phyloP scores from a whole-genome alignment of 2,797 vertebrate species.

The Geotrypetes seraphini region DNA sequence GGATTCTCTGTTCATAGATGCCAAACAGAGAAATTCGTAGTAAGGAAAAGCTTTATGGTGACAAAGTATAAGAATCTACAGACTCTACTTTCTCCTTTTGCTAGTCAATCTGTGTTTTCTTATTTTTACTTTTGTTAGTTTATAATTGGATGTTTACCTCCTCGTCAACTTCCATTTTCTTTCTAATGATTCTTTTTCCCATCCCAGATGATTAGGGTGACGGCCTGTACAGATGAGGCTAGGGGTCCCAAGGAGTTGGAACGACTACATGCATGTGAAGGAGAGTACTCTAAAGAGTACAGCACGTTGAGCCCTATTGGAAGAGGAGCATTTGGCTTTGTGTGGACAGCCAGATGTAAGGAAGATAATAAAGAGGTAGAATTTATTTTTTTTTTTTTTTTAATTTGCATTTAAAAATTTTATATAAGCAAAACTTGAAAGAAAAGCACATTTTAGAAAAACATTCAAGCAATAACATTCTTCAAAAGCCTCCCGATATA shows the following conservation, averaged over 20 bases:
- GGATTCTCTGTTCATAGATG: too few relatives aligned
- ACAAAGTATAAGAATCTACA: too few relatives aligned
- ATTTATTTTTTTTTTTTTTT: too few relatives aligned
- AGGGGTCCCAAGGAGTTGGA: constrained; percentile 66
- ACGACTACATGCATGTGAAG: constrained; percentile 70
- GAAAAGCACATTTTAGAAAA: too few relatives aligned
- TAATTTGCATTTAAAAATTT: too few relatives aligned
- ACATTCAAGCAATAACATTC: too few relatives aligned
- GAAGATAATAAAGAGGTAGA: constrained; percentile 63
- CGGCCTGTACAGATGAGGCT: constrained; percentile 37
- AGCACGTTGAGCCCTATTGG: constrained; percentile 68
- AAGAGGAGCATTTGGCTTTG: constrained; percentile 87
- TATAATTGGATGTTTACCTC: too few relatives aligned
- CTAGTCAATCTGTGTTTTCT: background rate
- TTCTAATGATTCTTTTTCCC: background rate
- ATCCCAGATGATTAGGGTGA: constrained; percentile 11
- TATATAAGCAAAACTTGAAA: too few relatives aligned
- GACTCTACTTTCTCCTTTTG: too few relatives aligned
- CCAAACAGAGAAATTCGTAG: too few relatives aligned
- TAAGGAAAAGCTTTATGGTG: too few relatives aligned
- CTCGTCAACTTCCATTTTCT: background rate
- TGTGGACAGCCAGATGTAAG: constrained; percentile 74
- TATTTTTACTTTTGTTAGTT: background rate
- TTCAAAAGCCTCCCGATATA: too few relatives aligned
- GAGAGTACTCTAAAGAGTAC: constrained; percentile 74